Evolutionary conservation across 2,797 vertebrate species (phyloP).

Genomic region (Perodicticus potto): DNA sequence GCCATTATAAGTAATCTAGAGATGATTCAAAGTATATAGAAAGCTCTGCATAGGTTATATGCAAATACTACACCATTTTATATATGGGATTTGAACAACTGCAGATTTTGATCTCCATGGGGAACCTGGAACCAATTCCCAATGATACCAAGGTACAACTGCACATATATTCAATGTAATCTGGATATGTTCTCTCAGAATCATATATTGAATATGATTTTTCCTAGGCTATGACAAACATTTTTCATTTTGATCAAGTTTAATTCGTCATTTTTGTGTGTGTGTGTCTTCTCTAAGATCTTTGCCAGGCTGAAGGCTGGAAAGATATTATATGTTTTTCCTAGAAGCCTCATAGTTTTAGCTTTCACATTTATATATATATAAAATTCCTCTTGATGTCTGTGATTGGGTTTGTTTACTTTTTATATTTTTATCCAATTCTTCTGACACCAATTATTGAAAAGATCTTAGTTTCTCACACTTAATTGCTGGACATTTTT

Average conservation of each 20-base stretch:
- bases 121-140: not conserved
- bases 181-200: not conserved
- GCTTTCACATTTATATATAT: not conserved
- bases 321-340: not conserved
- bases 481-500: not conserved
- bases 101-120: not conserved
- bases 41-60: not conserved
- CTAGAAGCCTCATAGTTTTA: not conserved
- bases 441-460: not conserved
- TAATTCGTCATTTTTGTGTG: not conserved
- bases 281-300: not conserved
- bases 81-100: not conserved
- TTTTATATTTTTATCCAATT: not conserved
- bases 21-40: not conserved
- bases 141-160: not conserved
- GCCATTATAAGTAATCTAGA: not conserved
- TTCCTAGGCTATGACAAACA: not conserved
- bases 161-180: not conserved
- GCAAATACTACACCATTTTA: not conserved
- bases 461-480: not conserved
- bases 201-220: not conserved
- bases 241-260: not conserved
- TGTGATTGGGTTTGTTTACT: not conserved
- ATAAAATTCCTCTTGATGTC: not conserved
- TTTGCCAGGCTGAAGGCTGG: not conserved